These are phyloP conservation scores for Hippocampus barbouri DNA, from an alignment of 2,113 vertebrate genomes.

Conservation along the genomic window DNA sequence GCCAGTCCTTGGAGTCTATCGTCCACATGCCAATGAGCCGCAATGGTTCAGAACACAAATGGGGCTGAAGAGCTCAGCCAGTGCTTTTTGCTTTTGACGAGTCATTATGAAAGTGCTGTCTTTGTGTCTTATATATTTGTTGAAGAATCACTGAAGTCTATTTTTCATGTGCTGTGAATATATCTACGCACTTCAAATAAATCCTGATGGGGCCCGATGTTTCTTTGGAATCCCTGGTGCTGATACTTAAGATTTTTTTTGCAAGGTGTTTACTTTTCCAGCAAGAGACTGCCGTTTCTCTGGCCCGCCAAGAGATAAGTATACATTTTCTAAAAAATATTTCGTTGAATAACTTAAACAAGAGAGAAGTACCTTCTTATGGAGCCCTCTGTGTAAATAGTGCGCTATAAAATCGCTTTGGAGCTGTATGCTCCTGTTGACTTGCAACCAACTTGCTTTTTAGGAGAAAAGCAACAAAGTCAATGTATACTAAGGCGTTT, in stretches of 20 bases:
- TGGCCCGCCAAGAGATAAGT: neutral
- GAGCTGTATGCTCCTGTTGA: neutral
- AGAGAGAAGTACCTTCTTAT: constrained; percentile 9
- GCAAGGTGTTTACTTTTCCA: constrained; percentile 13
- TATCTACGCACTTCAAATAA: constrained; percentile 42
- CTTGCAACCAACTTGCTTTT: too few species aligned
- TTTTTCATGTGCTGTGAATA: constrained; percentile 41
- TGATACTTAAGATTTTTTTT: constrained; percentile 34
- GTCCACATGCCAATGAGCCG: constrained; percentile 11
- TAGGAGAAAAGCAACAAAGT: too few species aligned
- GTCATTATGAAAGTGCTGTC: constrained; percentile 17
- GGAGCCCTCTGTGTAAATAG: constrained; percentile 22
- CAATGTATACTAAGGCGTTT: too few species aligned
- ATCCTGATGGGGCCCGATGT: constrained; percentile 27
- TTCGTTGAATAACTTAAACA: constrained; percentile 19
- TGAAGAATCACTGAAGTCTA: constrained; percentile 18
- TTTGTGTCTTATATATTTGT: constrained; percentile 26
- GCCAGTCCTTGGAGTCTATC: neutral
- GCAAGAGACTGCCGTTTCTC: constrained; percentile 19
- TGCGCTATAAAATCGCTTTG: constrained; percentile 8
- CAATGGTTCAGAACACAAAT: neutral
- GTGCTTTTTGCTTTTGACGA: constrained; percentile 39
- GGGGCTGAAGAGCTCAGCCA: constrained; percentile 1
- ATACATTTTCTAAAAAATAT: constrained; percentile 14
- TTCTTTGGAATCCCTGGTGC: constrained; percentile 19